These are phyloP conservation scores for Grantiella picta DNA, from an alignment of 2,113 vertebrate species.

Conservation along the genomic window DNA sequence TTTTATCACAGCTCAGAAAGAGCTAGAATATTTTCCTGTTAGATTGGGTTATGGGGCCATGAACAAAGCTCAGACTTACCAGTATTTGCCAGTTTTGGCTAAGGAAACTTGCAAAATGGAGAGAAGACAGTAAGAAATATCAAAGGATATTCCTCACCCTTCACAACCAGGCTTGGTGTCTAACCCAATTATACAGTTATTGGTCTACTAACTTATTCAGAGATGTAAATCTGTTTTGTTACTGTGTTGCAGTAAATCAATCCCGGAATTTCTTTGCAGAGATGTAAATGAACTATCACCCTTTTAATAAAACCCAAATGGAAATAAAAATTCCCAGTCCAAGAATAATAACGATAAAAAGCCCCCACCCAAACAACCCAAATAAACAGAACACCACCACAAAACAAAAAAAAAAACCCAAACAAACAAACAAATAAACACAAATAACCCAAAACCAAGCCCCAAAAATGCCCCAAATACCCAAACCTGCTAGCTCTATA, in stretches of 20 bases:
- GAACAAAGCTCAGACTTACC: not conserved
- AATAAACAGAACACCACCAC: too few relatives aligned
- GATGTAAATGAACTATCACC: not conserved
- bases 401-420: not conserved
- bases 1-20: not conserved
- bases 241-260: not conserved
- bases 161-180: not conserved
- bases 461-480: not conserved
- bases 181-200: not conserved
- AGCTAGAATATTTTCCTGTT: not conserved
- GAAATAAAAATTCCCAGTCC: not conserved
- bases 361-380: rapidly evolving
- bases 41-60: too few relatives aligned
- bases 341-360: not conserved
- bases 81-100: not conserved
- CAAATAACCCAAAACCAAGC: too few relatives aligned
- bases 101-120: not conserved
- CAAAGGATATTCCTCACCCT: not conserved
- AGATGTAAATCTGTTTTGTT: not conserved
- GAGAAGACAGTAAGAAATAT: not conserved
- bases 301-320: not conserved
- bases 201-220: not conserved
- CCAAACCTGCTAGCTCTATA: not conserved
- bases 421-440: too few relatives aligned
- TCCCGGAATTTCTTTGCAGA: not conserved